Evolutionary conservation across 2,797 vertebrate genomes (phyloP).

Genomic region (Gymnothorax javanicus): DNA sequence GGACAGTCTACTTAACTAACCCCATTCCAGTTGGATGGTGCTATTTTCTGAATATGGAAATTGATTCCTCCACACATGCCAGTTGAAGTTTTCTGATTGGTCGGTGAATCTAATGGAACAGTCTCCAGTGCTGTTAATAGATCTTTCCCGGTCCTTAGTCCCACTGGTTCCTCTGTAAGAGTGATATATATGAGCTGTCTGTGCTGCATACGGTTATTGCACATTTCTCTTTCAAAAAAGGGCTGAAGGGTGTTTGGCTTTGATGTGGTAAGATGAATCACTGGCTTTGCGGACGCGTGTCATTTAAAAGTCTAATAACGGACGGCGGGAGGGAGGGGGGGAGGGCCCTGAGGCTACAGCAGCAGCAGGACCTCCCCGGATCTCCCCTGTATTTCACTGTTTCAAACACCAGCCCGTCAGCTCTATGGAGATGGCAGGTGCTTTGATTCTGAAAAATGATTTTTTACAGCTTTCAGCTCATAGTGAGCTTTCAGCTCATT

Average conservation of each 20-base stretch:
- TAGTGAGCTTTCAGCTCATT: neutral
- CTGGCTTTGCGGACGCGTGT: neutral
- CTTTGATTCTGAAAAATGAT: neutral
- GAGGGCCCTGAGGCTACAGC: neutral
- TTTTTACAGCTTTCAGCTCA: neutral
- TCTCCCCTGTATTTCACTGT: neutral
- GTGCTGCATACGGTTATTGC: neutral
- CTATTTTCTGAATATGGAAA: too few species aligned
- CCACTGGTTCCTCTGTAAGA: neutral
- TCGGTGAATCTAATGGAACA: neutral
- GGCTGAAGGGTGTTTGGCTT: neutral
- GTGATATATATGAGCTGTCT: neutral
- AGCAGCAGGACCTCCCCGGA: neutral
- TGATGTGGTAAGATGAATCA: neutral
- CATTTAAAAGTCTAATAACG: neutral
- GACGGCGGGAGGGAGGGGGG: neutral
- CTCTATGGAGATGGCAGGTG: neutral
- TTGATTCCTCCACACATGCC: too few species aligned
- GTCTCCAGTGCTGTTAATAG: neutral
- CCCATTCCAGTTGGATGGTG: too few species aligned
- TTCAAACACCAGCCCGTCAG: neutral
- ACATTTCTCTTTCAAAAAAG: neutral
- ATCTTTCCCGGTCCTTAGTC: neutral
- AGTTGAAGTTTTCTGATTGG: neutral
- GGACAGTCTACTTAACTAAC: neutral